phyloP scores from a whole-genome alignment of 2,888 invertebrate genomes.

The Gonocerus acuteangulatus region DNA sequence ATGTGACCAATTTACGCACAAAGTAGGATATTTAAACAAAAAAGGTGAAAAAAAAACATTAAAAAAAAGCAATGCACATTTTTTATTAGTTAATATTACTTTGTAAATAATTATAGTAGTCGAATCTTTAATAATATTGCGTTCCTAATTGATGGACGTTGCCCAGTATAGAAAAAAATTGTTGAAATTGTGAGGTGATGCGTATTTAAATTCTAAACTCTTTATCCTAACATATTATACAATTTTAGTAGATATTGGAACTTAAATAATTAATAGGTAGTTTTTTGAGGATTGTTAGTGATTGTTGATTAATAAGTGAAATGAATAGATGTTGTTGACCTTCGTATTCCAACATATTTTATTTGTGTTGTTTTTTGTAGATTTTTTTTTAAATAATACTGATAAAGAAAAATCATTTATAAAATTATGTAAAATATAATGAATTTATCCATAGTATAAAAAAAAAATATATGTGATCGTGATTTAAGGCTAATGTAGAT shows the following conservation, averaged over 20 bases:
- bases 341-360: background rate
- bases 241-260: no score
- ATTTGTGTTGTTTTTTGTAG: background rate
- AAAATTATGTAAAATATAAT: no score
- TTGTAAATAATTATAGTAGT: background rate
- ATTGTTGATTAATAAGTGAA: background rate
- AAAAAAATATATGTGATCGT: no score
- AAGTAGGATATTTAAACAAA: no score
- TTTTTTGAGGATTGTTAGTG: background rate
- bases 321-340: background rate
- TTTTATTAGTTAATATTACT: no score
- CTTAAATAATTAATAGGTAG: background rate
- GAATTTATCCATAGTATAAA: no score
- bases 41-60: background rate
- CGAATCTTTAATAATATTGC: background rate
- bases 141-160: background rate
- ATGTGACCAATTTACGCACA: conserved; percentile 17
- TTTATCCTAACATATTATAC: no score
- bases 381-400: no score
- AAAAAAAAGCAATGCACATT: background rate
- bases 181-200: no score
- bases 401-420: no score
- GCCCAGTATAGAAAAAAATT: background rate
- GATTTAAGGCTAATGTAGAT: no score
- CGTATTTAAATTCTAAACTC: no score